Base-by-base conservation (phyloP, 2,797 vertebrate genomes). In the Lutjanus argentimaculatus region DNA sequence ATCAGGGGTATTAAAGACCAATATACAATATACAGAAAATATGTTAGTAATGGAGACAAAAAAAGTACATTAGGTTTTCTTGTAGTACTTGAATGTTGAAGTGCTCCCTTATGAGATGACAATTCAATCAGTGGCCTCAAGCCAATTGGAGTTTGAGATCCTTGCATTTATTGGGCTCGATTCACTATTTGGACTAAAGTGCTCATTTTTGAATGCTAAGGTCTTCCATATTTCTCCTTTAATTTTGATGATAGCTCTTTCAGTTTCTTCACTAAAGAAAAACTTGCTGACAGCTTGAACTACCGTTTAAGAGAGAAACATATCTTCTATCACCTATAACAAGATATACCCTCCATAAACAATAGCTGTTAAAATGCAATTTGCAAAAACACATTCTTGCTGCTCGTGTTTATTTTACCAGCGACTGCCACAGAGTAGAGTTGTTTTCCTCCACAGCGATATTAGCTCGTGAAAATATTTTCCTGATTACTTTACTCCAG, bases 401-500 rank as follows among this genome's bases (percentile, higher is more conserved):
- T 42, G 46, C 77, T 57, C 42, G 65, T 82, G 66, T 91, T 91
- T 86, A 68, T 82, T 90, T 90, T 77, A 67, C 71, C 71, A 57
- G 25, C 6, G 1, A 63, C 58, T 51, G 49, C 63, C 64, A 71
- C 75, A 11, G 68, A 83, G 49, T 43, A 21, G 19, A 61, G 64
- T n/a, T 72, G 55, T 86, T 84, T 83, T 77, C 81, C 65, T 79
- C 57, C 53, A 56, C 73, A 67, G 52, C n/a, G 48, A 84, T 87
- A 84, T 91, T 80, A 75, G 83, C 83, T 86, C 73, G 61, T 82
- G 72, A 84, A 90, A 89, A 92, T 87, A 89, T 92, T 89, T 85
- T 67, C 63, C 76, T 84, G 80, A 90, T 89, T 89, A 82, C 79
- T 91, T 80, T 68, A 91, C 87, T 85, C 22, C 0, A 79, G 88